Evolutionary conservation across 2,888 invertebrate genomes (phyloP).

Genomic region (Tortrix viridana): DNA sequence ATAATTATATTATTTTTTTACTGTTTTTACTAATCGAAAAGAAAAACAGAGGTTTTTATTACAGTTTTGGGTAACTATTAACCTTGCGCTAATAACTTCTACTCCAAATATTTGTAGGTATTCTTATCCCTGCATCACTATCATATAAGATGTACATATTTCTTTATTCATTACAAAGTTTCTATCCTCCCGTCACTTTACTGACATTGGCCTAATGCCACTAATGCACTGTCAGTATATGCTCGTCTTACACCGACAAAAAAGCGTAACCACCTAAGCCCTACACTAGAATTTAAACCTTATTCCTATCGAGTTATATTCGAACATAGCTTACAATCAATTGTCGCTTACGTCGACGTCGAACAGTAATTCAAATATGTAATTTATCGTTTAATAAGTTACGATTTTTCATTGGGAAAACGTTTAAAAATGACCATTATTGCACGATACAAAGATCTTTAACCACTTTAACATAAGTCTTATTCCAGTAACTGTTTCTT

Average conservation of each 20-base stretch:
- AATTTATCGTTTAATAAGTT: conserved; percentile 43
- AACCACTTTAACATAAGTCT: background rate
- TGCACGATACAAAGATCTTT: conserved; percentile 15
- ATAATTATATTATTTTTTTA: too few relatives aligned
- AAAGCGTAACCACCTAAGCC: background rate
- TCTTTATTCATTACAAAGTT: background rate
- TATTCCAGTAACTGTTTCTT: conserved; percentile 33
- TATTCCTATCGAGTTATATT: background rate
- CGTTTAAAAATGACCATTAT: conserved; percentile 52
- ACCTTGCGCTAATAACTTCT: background rate
- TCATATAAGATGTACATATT: background rate
- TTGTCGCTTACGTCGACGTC: conserved; percentile 2
- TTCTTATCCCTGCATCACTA: background rate
- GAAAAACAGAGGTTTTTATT: too few relatives aligned
- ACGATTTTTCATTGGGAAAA: conserved; percentile 44
- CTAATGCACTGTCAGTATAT: background rate
- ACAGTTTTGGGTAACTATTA: too few relatives aligned
- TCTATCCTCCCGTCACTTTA: background rate
- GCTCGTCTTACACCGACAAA: background rate
- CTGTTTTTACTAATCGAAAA: too few relatives aligned
- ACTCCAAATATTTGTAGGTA: background rate
- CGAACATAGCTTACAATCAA: background rate
- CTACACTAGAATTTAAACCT: background rate
- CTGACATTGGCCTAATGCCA: conserved; percentile 1
- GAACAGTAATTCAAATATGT: conserved; percentile 41